Evolutionary conservation across 2,888 invertebrate species (phyloP).

Genomic region (Dendrolimus pini): DNA sequence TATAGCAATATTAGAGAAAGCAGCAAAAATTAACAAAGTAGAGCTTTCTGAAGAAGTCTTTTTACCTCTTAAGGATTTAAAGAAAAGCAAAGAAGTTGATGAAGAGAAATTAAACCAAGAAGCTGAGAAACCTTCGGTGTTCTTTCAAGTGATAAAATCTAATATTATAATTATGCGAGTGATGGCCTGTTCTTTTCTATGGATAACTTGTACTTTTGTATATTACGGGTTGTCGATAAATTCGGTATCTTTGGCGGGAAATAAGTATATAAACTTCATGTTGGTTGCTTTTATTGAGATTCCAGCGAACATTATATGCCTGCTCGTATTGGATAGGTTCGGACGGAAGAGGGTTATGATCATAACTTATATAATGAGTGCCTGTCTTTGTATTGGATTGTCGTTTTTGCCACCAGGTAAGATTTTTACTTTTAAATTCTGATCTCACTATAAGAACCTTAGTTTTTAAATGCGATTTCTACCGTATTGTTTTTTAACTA

Average conservation of each 20-base stretch:
- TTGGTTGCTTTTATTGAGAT: conserved; percentile 80
- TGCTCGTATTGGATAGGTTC: conserved; percentile 77
- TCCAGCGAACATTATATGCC: conserved; percentile 82
- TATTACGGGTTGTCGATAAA: conserved; percentile 89
- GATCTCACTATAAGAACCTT: no score
- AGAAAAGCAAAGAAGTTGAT: conserved; percentile 23
- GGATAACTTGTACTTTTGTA: conserved; percentile 88
- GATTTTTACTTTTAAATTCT: conserved; percentile 14
- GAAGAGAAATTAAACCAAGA: conserved; percentile 16
- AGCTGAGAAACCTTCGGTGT: conserved; percentile 31
- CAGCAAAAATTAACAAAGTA: conserved; percentile 80
- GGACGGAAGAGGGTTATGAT: conserved; percentile 81
- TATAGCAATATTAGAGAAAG: conserved; percentile 76
- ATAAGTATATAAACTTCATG: conserved; percentile 87
- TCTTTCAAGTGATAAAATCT: conserved; percentile 69
- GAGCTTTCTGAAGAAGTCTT: conserved; percentile 58
- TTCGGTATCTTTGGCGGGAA: conserved; percentile 84
- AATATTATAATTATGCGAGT: conserved; percentile 74
- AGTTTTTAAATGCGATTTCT: no score
- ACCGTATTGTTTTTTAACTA: no score
- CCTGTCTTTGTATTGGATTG: conserved; percentile 76
- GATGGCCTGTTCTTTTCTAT: conserved; percentile 82
- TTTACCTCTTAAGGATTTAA: conserved; percentile 42
- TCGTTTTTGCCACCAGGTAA: conserved; percentile 77
- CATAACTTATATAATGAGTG: conserved; percentile 79